Base-by-base conservation (phyloP, 2,888 invertebrate genomes). In the Dorcus hopei region DNA sequence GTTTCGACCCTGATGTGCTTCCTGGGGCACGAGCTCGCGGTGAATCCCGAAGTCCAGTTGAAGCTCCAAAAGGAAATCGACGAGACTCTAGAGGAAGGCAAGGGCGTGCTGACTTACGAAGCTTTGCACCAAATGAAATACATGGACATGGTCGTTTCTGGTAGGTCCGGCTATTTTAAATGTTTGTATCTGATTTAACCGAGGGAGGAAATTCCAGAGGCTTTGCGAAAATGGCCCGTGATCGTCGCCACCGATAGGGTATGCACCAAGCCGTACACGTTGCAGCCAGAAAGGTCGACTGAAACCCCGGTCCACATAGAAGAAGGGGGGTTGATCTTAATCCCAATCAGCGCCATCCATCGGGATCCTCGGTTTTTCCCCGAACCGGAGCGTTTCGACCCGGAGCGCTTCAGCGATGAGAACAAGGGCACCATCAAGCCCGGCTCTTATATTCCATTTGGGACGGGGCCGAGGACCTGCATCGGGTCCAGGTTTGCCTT, bases 401-500 rank as follows among this genome's bases (percentile, higher is more conserved):
- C 26, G 26, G 26, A 33, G 6, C 26, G 26, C 6, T 33, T 33
- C 26, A 33, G 26, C 26, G 26, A 83, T 0, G 81, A 83, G 63
- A 85, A 84, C 67, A 83, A 81, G 61, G 72, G 75, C 0, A 77
- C 78, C 9, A 80, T 81, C 9, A 67, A 76, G 8, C 78, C 79
- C 0, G 79, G 78, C 53, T 74, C 79, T 0, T 73, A 70, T 49
- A n/a, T 72, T 9, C 72, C 74, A 1, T 74, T 74, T 57, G 74
- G 73, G 3, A 14, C 84, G 1, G 87, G 87, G 2, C 86, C 83
- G 1, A 80, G 86, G 52, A 85, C 81, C 67, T 87, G 87, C 65
- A 83, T 87, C 52, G 87, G 85, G 7, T 69, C 68, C 1, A 67
- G 72, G 63, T 73, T 73, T 56, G 74, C 72, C 3, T 52, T 72